Evolutionary conservation across 2,113 vertebrate species (phyloP).

Genomic region (Cavia aperea): DNA sequence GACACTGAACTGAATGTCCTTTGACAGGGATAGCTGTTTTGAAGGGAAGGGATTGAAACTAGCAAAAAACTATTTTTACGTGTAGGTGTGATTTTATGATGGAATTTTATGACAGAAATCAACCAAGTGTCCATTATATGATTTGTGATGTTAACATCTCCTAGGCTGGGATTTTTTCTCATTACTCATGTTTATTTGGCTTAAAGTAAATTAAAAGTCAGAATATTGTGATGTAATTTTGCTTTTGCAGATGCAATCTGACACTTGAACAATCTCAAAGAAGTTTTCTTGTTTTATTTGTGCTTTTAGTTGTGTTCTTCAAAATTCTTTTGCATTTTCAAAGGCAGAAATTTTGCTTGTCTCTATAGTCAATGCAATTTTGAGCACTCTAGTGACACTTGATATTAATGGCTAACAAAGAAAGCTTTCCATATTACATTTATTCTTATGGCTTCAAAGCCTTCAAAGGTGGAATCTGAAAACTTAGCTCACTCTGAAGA

Average conservation of each 20-base stretch:
- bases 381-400: constrained; percentile 32
- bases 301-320: constrained; percentile 39
- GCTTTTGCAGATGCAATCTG: constrained; percentile 49
- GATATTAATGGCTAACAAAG: constrained; percentile 23
- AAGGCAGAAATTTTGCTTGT: constrained; percentile 19
- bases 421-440: neutral
- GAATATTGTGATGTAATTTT: constrained; percentile 51
- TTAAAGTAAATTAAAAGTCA: constrained; percentile 62
- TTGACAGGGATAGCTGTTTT: constrained; percentile 55
- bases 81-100: constrained; percentile 58
- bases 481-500: neutral
- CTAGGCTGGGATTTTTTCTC: constrained; percentile 40
- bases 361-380: constrained; percentile 17
- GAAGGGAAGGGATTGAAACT: constrained; percentile 42
- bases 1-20: constrained; percentile 30
- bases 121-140: constrained; percentile 45
- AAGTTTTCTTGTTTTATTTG: constrained; percentile 37
- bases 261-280: constrained; percentile 27
- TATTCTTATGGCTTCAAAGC: constrained; percentile 13
- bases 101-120: constrained; percentile 51
- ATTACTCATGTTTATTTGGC: constrained; percentile 58
- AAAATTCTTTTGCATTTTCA: constrained; percentile 38
- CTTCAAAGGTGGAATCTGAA: constrained; percentile 45
- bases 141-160: constrained; percentile 42
- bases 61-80: constrained; percentile 26